phyloP scores from a whole-genome alignment of 2,113 vertebrate genomes.

The Burhinus oedicnemus region DNA sequence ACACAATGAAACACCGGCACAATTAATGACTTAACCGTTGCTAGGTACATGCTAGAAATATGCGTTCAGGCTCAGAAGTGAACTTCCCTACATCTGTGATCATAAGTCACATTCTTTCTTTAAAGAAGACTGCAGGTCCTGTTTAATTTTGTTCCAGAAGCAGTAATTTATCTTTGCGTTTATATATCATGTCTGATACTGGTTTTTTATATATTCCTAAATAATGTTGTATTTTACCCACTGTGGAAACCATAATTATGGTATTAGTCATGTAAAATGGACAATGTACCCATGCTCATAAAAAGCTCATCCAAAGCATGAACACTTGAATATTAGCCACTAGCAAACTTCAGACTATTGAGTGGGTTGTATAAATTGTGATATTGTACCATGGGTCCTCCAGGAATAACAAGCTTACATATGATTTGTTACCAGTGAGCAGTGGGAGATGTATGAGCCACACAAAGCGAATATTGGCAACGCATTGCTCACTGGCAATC shows the following conservation, averaged over 20 bases:
- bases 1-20: not conserved
- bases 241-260: not conserved
- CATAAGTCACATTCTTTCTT: not conserved
- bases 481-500: not conserved
- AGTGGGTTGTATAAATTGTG: not conserved
- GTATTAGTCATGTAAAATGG: not conserved
- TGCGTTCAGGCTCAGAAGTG: not conserved
- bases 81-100: not conserved
- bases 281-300: not conserved
- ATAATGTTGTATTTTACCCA: not conserved
- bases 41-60: not conserved
- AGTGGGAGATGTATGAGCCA: not conserved
- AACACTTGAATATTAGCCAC: not conserved
- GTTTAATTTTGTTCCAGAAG: not conserved
- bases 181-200: not conserved
- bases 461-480: not conserved
- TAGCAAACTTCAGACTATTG: not conserved
- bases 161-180: not conserved
- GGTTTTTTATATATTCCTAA: not conserved
- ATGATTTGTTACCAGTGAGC: not conserved
- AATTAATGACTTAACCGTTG: not conserved
- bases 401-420: not conserved
- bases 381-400: not conserved
- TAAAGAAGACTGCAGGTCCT: fast-evolving
- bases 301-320: not conserved